Evolutionary conservation across 2,113 vertebrate genomes (phyloP), one percentile per base, ranked within the genome.

Genomic region (Pantherophis guttatus): DNA sequence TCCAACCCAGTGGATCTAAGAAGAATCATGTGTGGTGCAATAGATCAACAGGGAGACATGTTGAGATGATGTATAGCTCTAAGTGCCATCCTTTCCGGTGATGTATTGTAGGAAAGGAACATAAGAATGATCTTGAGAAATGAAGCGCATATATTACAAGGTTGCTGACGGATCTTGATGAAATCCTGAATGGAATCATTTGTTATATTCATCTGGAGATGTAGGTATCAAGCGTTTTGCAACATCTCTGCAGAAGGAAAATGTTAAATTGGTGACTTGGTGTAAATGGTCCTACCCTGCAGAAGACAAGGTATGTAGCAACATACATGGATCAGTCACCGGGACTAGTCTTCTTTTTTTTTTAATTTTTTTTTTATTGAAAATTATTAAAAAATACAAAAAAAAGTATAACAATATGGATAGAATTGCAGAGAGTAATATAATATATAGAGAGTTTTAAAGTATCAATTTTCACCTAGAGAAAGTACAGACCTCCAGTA

Each of bases 141-240:
- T 94, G 92, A 95, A 70, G 57, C 8, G 7, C 94, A 52, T 94
- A 85, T 93, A 91, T 87, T 59, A 86, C 5, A 44, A 52, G 23
- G 87, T 92, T 94, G 90, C 87, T 29, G 52, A 97, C 88, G 54
- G 92, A 92, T 93, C 86, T 90, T 89, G 53, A 53, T 59, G 88
- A 95, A 97, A 90, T 92, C 50, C 12, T 1, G 90, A 86, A 90
- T 50, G 39, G 92, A 96, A 95, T 95, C 94, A 92, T 93, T 93
- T 92, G 65, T 58, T 81, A 23, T 33, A 58, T 53, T 81, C 86
- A 10, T 12, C 52, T 24, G 87, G 55, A 21, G 55, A n/a, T 39
- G 90, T 21, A 23, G 92, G 87, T 1, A 39, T 33, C 50, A 65
- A 48, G 17, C 33, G 4, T 5, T 90, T 86, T 62, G 57, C 29